Conservation (phyloP, 2,888 invertebrate genomes). For the Siphlonurus alternatus region DNA sequence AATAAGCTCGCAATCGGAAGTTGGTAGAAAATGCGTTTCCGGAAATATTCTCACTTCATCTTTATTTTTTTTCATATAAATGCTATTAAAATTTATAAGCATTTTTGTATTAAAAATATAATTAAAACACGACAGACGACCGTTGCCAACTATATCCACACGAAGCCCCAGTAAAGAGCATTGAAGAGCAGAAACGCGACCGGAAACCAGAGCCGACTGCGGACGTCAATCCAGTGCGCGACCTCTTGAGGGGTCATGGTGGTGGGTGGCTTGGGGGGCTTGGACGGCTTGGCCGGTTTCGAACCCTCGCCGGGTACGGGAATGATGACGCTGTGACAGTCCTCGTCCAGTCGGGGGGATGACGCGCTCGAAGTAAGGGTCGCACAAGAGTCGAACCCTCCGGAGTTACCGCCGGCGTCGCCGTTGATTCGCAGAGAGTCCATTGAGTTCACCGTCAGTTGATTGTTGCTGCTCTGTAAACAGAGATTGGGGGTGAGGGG, state of each 20-base stretch:
- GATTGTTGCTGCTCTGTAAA: conserved; percentile 14
- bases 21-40: no score
- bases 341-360: neutral
- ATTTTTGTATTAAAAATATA: no score
- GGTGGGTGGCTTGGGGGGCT: conserved; percentile 38
- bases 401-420: conserved; percentile 8
- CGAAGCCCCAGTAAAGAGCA: conserved; percentile 60
- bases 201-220: conserved; percentile 63
- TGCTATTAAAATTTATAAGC: no score
- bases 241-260: conserved; percentile 80
- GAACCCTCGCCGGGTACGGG: conserved; percentile 13
- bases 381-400: neutral
- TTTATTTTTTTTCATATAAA: no score
- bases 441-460: conserved; percentile 18
- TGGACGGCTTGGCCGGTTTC: conserved; percentile 1
- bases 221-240: conserved; percentile 70
- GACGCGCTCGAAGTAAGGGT: neutral
- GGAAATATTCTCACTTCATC: no score
- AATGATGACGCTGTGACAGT: conserved; percentile 12
- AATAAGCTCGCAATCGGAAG: no score
- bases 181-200: conserved; percentile 63
- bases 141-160: conserved; percentile 30
- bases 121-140: no score
- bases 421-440: conserved; percentile 18
- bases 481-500: no score